Conservation (phyloP, 2,888 invertebrate genomes). For the Thereva nobilitata region DNA sequence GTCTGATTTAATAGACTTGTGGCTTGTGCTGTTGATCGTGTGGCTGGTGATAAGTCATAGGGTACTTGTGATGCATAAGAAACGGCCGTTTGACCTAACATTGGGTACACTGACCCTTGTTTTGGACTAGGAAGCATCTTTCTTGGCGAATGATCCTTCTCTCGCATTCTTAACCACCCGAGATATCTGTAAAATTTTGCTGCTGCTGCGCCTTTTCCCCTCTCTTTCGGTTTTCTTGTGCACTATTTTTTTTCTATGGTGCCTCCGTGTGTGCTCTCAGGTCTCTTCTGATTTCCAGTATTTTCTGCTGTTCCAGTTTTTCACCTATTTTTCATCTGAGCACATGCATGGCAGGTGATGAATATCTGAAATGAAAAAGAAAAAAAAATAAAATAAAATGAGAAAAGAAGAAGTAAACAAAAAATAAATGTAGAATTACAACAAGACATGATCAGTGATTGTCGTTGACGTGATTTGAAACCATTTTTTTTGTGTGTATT, state of each 20-base stretch:
- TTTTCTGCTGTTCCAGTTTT: not conserved
- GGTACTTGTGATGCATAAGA: slow-evolving; percentile 64
- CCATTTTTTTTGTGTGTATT: too few relatives aligned
- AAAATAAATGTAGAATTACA: not conserved
- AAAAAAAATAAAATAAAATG: not conserved
- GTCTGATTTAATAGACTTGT: slow-evolving; percentile 56
- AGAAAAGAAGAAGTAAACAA: not conserved
- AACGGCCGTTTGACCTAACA: slow-evolving; percentile 63
- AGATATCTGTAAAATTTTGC: slow-evolving; percentile 18
- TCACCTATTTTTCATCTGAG: too few relatives aligned
- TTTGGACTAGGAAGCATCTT: slow-evolving; percentile 81
- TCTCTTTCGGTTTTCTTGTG: not conserved
- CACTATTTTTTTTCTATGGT: not conserved
- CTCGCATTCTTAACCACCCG: slow-evolving; percentile 65
- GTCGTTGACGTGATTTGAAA: too few relatives aligned
- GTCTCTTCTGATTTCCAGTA: slow-evolving; percentile 1
- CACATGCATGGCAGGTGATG: too few relatives aligned
- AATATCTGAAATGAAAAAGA: slow-evolving; percentile 10
- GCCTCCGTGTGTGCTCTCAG: not conserved
- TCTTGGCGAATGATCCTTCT: slow-evolving; percentile 89
- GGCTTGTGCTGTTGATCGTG: slow-evolving; percentile 52
- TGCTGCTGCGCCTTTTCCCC: not conserved
- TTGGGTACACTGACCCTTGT: slow-evolving; percentile 74
- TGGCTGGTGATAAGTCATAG: slow-evolving; percentile 65
- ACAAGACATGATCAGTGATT: too few relatives aligned